These are phyloP conservation scores for Gracilinanus agilis DNA, from an alignment of 2,113 vertebrate genomes.

Conservation along the genomic window DNA sequence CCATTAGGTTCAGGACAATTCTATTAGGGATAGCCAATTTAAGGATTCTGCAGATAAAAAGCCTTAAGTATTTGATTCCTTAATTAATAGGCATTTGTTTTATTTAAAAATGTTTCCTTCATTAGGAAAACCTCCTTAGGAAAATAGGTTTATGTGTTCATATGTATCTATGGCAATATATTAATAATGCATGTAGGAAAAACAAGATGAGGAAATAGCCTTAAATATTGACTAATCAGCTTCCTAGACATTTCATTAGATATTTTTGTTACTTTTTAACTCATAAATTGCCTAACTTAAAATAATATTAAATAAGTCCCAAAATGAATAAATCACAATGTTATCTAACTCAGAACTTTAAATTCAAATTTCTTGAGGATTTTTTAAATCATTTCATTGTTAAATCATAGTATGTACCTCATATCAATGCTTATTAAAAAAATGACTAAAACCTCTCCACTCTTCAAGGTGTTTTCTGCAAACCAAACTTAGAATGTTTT, in stretches of 20 bases:
- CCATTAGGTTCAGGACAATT: neutral
- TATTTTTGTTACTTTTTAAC: neutral
- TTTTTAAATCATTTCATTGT: neutral
- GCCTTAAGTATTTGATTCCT: neutral
- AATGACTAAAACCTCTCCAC: neutral
- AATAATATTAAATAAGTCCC: neutral
- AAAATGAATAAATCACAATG: neutral
- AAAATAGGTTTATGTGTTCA: neutral
- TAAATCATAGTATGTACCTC: neutral
- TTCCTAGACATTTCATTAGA: neutral
- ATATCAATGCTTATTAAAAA: neutral
- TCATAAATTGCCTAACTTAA: neutral
- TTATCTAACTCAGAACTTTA: neutral
- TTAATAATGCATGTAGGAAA: neutral
- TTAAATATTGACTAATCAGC: neutral
- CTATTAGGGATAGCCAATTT: neutral
- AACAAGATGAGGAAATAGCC: neutral
- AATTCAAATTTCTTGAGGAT: neutral
- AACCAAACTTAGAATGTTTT: neutral
- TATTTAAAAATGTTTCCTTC: neutral
- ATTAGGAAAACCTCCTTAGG: neutral
- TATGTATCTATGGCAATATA: neutral
- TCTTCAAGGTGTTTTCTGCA: conserved; percentile 30
- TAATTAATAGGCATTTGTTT: neutral
- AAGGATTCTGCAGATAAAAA: neutral